These are phyloP conservation scores for Pagetopsis macropterus DNA, from an alignment of 2,797 vertebrate species.

Conservation along the genomic window DNA sequence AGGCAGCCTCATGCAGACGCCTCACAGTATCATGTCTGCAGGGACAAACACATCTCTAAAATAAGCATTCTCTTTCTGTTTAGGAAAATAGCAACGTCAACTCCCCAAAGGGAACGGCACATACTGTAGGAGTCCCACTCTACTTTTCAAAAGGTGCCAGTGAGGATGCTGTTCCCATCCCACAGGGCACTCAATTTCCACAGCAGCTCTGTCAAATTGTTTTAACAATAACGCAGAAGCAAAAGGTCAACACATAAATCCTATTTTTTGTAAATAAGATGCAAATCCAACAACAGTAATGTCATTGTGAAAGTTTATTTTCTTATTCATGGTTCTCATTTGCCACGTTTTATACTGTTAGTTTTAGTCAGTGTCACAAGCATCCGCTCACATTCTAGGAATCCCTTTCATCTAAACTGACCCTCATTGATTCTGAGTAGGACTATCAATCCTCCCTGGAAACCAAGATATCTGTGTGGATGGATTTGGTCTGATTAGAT, in stretches of 20 bases:
- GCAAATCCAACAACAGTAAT: constrained; percentile 27
- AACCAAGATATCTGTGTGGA: constrained; percentile 4
- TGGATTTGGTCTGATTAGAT: neutral
- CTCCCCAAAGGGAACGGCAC: neutral
- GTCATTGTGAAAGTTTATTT: neutral
- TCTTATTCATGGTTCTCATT: neutral
- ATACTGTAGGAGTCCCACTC: constrained; percentile 3
- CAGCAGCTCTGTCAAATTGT: constrained; percentile 9
- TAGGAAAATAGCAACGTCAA: neutral
- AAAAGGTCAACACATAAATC: constrained; percentile 43
- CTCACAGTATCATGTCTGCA: constrained; percentile 65
- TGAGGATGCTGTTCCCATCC: neutral
- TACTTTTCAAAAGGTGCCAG: constrained; percentile 17
- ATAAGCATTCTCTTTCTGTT: neutral
- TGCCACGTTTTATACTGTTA: neutral
- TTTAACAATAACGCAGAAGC: constrained; percentile 18
- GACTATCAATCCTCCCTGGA: constrained; percentile 15
- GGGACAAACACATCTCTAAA: constrained; percentile 34
- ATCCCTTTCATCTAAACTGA: constrained; percentile 6
- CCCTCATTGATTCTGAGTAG: constrained; percentile 14
- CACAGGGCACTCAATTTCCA: constrained; percentile 21
- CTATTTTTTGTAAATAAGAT: constrained; percentile 9
- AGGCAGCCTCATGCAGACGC: constrained; percentile 65
- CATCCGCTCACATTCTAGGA: constrained; percentile 5
- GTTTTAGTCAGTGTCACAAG: neutral